Evolutionary conservation across 2,888 invertebrate species (phyloP), one percentile per base, ranked within the genome.

Genomic region (Seira sanloemensis): DNA sequence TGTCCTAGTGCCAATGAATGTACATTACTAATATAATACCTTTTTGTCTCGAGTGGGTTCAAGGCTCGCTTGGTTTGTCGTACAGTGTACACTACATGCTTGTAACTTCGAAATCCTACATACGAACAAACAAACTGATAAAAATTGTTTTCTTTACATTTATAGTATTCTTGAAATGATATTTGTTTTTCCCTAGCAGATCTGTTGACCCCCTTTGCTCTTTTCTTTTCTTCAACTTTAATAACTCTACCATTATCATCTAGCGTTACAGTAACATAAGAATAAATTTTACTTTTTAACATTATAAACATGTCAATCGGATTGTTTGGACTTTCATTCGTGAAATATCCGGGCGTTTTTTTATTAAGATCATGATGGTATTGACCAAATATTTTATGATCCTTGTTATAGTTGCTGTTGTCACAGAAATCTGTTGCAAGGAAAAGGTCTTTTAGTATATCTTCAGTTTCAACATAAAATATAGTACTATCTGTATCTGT

Each of bases 401-500:
- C 25, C 21, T 7, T 1, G 25, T 71, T 50, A 67, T 78, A 84
- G 0, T 69, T 83, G 9, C 65, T n/a, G n/a, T n/a, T n/a, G n/a
- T n/a, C n/a, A n/a, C n/a, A n/a, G n/a, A n/a, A n/a, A n/a, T n/a
- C n/a, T n/a, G n/a, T n/a, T n/a, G n/a, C n/a, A n/a, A n/a, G n/a
- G n/a, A n/a, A n/a, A n/a, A n/a, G n/a, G n/a, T n/a, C n/a, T n/a
- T n/a, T n/a, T n/a, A n/a, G n/a, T n/a, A n/a, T n/a, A n/a, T n/a
- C n/a, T n/a, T 18, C 1, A 84, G 19, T 12, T 67, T n/a, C 5
- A 27, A 12, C 0, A 80, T 37, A 7, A 78, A n/a, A n/a, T n/a
- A n/a, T n/a, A n/a, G n/a, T 46, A 0, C 58, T 68, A 50, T 84
- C 86, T 2, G 86, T 86, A 37, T 86, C 86, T 7, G 62, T 68